Percentiles rank a stretch among this genome's conserved stretches.
Conservation (phyloP, 2,888 invertebrate species). For the Tromatobia lineatoria region DNA sequence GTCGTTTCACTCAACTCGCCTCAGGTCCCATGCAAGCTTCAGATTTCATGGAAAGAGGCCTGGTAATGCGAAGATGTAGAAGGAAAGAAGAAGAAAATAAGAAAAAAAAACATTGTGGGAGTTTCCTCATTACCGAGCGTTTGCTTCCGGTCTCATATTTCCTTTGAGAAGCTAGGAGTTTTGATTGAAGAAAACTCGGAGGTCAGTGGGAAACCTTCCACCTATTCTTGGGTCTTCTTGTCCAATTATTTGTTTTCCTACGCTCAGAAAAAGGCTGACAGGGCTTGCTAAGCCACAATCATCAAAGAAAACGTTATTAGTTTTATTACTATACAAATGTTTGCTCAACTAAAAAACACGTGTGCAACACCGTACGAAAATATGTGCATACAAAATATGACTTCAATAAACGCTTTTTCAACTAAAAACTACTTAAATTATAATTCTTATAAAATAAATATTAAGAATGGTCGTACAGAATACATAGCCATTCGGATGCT, state of each 20-base stretch:
- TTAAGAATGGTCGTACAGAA: too few species aligned
- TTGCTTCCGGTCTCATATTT: constrained; percentile 79
- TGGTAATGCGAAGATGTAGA: constrained; percentile 33
- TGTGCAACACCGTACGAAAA: too few species aligned
- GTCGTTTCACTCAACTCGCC: not conserved
- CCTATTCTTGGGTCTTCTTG: constrained; percentile 73
- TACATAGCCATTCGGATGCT: too few species aligned
- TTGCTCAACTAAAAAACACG: not conserved
- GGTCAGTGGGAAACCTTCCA: constrained; percentile 71
- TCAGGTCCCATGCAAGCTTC: constrained; percentile 22
- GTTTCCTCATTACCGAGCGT: constrained; percentile 80
- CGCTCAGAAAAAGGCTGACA: not conserved
- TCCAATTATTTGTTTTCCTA: constrained; percentile 76
- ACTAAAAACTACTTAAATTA: too few species aligned
- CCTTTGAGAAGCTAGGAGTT: constrained; percentile 77
- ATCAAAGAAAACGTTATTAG: not conserved
- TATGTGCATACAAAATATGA: too few species aligned
- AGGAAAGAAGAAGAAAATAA: constrained; percentile 33
- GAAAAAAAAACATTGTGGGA: constrained; percentile 69
- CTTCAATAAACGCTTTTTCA: too few species aligned
- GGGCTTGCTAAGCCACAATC: not conserved
- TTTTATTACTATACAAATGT: not conserved
- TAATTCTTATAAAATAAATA: too few species aligned
- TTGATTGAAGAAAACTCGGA: constrained; percentile 78
- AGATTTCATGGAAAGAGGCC: constrained; percentile 35